phyloP scores from a whole-genome alignment of 2,113 vertebrate species.

The Rhinopithecus roxellana region DNA sequence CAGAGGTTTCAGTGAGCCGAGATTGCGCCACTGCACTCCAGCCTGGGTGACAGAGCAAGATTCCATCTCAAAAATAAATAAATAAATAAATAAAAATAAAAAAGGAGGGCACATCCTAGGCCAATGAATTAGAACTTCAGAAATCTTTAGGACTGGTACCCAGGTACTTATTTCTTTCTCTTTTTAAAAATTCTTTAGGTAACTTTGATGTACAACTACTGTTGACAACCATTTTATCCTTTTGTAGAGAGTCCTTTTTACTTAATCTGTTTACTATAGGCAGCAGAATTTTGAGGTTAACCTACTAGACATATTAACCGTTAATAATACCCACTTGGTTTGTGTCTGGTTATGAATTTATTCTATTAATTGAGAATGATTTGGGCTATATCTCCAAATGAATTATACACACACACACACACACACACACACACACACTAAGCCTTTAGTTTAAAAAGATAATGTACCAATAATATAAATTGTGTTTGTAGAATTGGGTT shows the following conservation, averaged over 20 bases:
- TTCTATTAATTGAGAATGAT: not conserved
- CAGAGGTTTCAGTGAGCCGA: too few relatives aligned
- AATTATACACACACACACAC: rapidly evolving
- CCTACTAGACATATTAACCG: not conserved
- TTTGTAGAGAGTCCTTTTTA: not conserved
- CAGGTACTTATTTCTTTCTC: not conserved
- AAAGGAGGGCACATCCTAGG: not conserved
- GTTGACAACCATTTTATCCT: not conserved
- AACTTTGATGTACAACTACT: not conserved
- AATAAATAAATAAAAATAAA: not conserved
- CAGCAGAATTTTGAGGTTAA: not conserved
- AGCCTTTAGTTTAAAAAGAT: not conserved
- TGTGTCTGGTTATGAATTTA: not conserved
- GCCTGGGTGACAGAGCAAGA: too few relatives aligned
- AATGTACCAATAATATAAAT: not conserved
- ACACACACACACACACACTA: not conserved
- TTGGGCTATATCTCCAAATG: not conserved
- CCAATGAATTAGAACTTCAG: not conserved
- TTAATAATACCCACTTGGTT: not conserved
- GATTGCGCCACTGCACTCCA: too few relatives aligned
- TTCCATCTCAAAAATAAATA: too few relatives aligned
- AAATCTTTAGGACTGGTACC: not conserved
- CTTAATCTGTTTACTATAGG: not conserved
- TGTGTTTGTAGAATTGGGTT: not conserved
- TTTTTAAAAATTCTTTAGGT: not conserved